These are phyloP conservation scores for Adrianichthys oophorus DNA, from an alignment of 2,797 vertebrate species.

Conservation along the genomic window DNA sequence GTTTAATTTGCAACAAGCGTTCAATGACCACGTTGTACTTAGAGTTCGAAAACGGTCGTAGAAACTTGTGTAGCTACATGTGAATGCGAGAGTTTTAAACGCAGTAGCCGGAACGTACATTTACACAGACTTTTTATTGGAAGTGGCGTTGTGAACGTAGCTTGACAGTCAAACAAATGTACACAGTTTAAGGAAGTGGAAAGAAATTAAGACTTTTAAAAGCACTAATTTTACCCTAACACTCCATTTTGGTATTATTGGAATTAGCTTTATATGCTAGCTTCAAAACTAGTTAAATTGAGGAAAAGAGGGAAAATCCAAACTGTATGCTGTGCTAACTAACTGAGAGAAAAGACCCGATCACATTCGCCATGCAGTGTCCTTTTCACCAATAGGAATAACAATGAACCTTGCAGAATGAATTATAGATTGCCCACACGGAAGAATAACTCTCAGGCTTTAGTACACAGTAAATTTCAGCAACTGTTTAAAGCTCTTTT, in stretches of 20 bases:
- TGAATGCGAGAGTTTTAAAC: too few species aligned
- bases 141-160: too few species aligned
- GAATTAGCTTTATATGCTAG: conserved; percentile 44
- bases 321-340: conserved; percentile 56
- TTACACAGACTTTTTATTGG: too few species aligned
- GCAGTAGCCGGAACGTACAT: too few species aligned
- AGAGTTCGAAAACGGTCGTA: too few species aligned
- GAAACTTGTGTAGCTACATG: too few species aligned
- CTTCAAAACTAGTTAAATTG: conserved; percentile 4
- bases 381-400: conserved; percentile 63
- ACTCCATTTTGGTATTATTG: conserved; percentile 9
- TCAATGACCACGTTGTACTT: too few species aligned
- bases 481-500: conserved; percentile 48
- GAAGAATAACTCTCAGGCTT: conserved; percentile 56
- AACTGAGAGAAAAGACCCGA: conserved; percentile 53
- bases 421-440: conserved; percentile 67
- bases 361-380: conserved; percentile 52
- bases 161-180: too few species aligned
- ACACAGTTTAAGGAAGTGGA: too few species aligned
- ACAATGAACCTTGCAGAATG: conserved; percentile 65
- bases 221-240: too few species aligned
- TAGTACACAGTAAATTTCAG: conserved; percentile 41
- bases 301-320: conserved; percentile 7
- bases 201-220: too few species aligned
- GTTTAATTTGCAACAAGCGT: too few species aligned